Conservation (phyloP, 2,888 invertebrate genomes). For the Amblyteles armatorius region DNA sequence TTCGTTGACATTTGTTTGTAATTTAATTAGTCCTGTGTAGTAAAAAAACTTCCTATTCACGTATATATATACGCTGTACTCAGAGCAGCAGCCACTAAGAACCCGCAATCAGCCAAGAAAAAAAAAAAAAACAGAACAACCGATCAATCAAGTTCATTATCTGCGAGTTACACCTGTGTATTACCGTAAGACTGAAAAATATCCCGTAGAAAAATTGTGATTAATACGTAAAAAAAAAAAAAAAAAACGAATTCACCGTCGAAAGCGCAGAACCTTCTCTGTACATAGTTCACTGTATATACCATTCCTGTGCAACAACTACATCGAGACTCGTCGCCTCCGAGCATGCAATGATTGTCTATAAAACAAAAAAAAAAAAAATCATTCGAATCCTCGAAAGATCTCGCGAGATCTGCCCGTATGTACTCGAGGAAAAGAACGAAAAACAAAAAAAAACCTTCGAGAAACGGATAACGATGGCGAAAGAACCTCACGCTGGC, state of each 20-base stretch:
- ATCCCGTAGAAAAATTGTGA: constrained; percentile 45
- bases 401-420: neutral
- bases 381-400: constrained; percentile 2
- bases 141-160: neutral
- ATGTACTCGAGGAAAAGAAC: constrained; percentile 33
- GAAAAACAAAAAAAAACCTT: constrained; percentile 32
- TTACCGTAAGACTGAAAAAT: constrained; percentile 29
- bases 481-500: constrained; percentile 72
- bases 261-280: constrained; percentile 29
- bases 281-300: constrained; percentile 23
- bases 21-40: constrained; percentile 4
- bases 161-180: constrained; percentile 11
- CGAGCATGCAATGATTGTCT: constrained; percentile 55
- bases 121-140: constrained; percentile 5
- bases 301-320: constrained; percentile 14
- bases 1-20: constrained; percentile 21
- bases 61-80: constrained; percentile 38
- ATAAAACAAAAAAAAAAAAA: neutral
- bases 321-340: constrained; percentile 48
- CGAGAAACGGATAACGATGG: constrained; percentile 50
- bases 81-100: constrained; percentile 46
- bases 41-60: constrained; percentile 2
- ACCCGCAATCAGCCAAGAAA: constrained; percentile 31
- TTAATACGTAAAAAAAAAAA: constrained; percentile 19
- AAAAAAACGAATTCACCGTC: constrained; percentile 24